Percentiles rank a stretch among this genome's conserved stretches.
phyloP scores from a whole-genome alignment of 2,113 vertebrate species.

The Axis porcinus region DNA sequence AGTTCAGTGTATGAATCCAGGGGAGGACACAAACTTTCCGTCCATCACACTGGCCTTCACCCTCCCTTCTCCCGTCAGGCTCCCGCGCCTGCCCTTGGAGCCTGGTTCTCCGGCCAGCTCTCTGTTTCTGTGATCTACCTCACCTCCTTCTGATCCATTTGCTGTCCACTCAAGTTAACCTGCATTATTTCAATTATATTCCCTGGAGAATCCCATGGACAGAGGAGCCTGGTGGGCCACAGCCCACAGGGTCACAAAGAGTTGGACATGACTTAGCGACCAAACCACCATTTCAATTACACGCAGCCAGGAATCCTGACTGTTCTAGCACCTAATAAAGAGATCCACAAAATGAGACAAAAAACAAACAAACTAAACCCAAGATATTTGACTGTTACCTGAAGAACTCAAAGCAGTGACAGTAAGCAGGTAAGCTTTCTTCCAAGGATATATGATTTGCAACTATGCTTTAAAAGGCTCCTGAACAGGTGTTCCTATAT shows the following conservation, averaged over 20 bases:
- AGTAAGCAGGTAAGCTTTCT: not conserved
- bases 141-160: not conserved
- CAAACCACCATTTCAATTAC: not conserved
- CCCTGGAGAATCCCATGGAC: not conserved
- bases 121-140: not conserved
- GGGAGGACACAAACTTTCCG: not conserved
- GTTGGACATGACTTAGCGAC: not conserved
- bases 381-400: not conserved
- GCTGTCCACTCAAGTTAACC: not conserved
- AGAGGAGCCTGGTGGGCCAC: not conserved
- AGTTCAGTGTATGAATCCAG: not conserved
- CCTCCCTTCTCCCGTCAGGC: not conserved
- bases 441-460: not conserved
- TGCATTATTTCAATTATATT: not conserved
- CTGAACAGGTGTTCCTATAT: not conserved
- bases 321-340: not conserved
- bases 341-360: not conserved
- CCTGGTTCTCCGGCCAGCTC: not conserved
- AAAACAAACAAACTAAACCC: not conserved
- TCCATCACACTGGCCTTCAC: not conserved
- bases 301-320: not conserved
- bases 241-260: not conserved
- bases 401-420: not conserved
- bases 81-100: not conserved
- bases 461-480: not conserved